Base-by-base conservation (phyloP, 2,888 invertebrate genomes). In the Drosophila multiciliata region DNA sequence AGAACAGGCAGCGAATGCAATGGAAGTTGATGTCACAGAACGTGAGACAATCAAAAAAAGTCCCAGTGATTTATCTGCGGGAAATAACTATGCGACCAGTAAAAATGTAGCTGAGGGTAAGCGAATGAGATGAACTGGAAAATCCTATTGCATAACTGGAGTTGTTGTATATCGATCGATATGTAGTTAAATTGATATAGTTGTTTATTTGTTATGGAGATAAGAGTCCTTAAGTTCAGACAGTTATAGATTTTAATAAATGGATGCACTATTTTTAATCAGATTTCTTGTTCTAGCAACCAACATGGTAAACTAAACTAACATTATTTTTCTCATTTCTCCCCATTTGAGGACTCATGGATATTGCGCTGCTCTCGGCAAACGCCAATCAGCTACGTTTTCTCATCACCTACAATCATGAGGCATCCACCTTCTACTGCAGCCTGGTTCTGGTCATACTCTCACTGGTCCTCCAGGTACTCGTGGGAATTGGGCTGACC, bases 371-470 rank as follows among this genome's bases (percentile, higher is more conserved):
- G 45, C 94, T 96, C 54, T 96, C 96, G 5, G 95, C 96, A 0
- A 96, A 96, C 91, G 95, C 96, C 0, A 96, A 96, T 91, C 96
- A 96, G 82, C 92, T 96, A 60, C 94, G 95, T 58, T 96, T 95
- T 86, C 91, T 96, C 40, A 93, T 96, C 53, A 94, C 94, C 74
- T 95, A 94, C 87, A 95, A 95, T 78, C 92, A 93, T 6, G 87
- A 93, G 36, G 94, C 95, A 61, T 93, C 94, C 17, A 95, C 95
- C 3, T 96, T 94, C 87, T 94, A 94, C 76, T 88, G 95, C 35
- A 95, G 94, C 85, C 87, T 96, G 12, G 90, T 92, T 2, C 92
- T 96, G 66, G 95, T 96, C 54, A 88, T 93, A 15, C 86, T 94
- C 64, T 96, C 96, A 3, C 92, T 96, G 54, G 80, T 94, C 3